These are phyloP conservation scores for Chloroceryle aenea DNA, from an alignment of 2,113 vertebrate genomes.

Conservation along the genomic window DNA sequence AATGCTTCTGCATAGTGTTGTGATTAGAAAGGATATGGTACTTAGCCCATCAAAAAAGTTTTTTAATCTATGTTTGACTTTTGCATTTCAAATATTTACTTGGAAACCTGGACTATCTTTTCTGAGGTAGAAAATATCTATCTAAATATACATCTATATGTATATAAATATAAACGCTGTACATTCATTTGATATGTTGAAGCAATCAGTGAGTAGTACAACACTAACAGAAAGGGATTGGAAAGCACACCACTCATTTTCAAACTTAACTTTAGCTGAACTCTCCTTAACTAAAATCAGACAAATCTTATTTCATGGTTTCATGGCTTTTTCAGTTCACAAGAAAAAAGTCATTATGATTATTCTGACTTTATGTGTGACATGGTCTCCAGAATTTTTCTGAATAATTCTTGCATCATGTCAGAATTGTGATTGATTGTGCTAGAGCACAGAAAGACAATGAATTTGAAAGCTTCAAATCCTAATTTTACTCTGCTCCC, in stretches of 20 bases:
- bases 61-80: neutral
- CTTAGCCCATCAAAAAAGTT: neutral
- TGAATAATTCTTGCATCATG: neutral
- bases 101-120: neutral
- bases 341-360: neutral
- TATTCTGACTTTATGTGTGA: neutral
- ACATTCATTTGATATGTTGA: neutral
- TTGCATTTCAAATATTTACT: neutral
- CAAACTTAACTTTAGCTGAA: neutral
- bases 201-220: neutral
- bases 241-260: neutral
- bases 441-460: neutral
- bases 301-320: neutral
- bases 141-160: neutral
- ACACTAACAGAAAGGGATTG: neutral
- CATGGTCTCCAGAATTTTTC: neutral
- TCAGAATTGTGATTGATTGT: neutral
- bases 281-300: neutral
- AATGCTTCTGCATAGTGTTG: neutral
- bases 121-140: neutral
- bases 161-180: neutral
- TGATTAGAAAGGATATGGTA: neutral
- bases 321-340: neutral
- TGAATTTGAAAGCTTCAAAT: neutral
- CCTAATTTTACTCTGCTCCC: neutral